Percentiles rank a stretch among this genome's conserved stretches.
phyloP scores from a whole-genome alignment of 2,888 invertebrate genomes.

The Patella depressa region DNA sequence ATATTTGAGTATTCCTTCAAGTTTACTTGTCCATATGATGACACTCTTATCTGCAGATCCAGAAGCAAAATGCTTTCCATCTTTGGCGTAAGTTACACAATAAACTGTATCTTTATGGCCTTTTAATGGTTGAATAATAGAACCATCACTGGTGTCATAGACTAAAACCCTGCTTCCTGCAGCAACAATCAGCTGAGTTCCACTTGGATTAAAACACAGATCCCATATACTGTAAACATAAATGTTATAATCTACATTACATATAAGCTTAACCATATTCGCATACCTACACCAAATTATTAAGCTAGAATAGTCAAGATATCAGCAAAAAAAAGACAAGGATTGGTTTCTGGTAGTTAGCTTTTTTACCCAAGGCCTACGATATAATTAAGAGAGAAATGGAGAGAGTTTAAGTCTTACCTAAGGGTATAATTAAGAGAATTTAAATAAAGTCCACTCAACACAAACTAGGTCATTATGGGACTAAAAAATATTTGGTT shows the following conservation, averaged over 20 bases:
- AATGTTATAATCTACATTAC: background rate
- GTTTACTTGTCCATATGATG: conserved; percentile 96
- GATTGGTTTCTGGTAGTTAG: no score
- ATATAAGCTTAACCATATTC: no score
- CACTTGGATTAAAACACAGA: conserved; percentile 96
- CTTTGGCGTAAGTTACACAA: conserved; percentile 90
- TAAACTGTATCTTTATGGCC: conserved; percentile 96
- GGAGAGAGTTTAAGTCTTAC: no score
- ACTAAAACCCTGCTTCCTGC: conserved; percentile 95
- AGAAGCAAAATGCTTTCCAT: conserved; percentile 96
- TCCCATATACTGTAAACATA: conserved; percentile 85
- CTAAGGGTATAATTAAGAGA: no score
- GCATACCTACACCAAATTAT: no score
- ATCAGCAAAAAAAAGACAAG: no score
- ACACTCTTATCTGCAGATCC: conserved; percentile 98
- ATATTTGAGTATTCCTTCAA: conserved; percentile 96
- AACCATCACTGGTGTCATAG: conserved; percentile 92
- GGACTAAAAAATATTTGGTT: no score
- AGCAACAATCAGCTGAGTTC: conserved; percentile 91
- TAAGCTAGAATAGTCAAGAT: no score
- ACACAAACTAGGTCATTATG: no score
- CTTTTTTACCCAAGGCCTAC: no score
- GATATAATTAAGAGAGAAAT: no score
- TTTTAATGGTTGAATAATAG: conserved; percentile 90
- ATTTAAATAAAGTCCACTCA: no score